Percentiles rank a stretch among this genome's conserved stretches.
phyloP scores from a whole-genome alignment of 2,888 invertebrate genomes.

The Diaprepes abbreviatus region DNA sequence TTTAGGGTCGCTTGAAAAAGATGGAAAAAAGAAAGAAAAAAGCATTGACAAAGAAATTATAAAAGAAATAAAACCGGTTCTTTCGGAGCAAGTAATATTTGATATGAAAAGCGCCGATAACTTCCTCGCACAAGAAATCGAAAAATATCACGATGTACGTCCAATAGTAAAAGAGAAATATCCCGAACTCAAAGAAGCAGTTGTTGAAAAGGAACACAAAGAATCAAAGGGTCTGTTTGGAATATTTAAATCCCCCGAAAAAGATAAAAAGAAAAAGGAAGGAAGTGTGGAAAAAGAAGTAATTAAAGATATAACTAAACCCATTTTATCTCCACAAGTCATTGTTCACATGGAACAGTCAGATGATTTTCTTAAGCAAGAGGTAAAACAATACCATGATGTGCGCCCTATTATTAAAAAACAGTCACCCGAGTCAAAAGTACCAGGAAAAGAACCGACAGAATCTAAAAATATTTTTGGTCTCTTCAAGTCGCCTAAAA shows the following conservation, averaged over 20 bases:
- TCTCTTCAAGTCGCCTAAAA: conserved; percentile 30
- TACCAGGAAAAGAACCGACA: conserved; percentile 33
- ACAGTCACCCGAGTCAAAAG: not conserved
- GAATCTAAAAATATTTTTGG: conserved; percentile 48
- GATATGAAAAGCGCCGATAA: conserved; percentile 50
- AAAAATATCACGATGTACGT: conserved; percentile 53
- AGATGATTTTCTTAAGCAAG: conserved; percentile 47
- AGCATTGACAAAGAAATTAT: conserved; percentile 5
- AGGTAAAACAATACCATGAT: conserved; percentile 50
- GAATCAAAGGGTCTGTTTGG: conserved; percentile 41
- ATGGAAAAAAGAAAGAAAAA: conserved; percentile 7
- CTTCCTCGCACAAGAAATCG: conserved; percentile 51
- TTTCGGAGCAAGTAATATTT: conserved; percentile 17
- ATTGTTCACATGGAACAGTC: conserved; percentile 39
- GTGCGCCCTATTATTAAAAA: conserved; percentile 43
- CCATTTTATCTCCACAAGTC: conserved; percentile 21
- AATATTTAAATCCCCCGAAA: conserved; percentile 40
- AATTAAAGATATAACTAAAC: not conserved
- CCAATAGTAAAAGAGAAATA: conserved; percentile 21
- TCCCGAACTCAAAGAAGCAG: not conserved
- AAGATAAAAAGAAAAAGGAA: conserved; percentile 30
- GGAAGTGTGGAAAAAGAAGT: conserved; percentile 22
- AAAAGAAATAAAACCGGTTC: conserved; percentile 21
- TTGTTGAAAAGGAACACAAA: not conserved
- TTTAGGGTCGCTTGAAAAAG: conserved; percentile 20